Evolutionary conservation across 1,140 invertebrate genomes (phyloP), one percentile per base, ranked within the genome.

Genomic region (Brachionus angularis): DNA sequence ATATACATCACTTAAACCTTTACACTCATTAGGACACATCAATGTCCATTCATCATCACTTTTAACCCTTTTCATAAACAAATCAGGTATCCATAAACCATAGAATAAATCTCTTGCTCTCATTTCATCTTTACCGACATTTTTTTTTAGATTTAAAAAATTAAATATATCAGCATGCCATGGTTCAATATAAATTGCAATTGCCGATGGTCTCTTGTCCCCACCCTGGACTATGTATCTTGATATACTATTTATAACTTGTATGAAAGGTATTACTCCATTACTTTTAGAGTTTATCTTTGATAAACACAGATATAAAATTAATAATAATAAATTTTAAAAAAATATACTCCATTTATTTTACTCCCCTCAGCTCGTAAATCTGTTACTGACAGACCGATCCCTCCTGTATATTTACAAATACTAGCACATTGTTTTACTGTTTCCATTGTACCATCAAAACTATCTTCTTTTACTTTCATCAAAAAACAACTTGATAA

Each of bases 131-230:
- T 91, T 91, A 36, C 92, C 93, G 49, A 89, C 73, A 79, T 98
- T 97, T 77, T 95, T 96, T 74, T 89, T 91, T 33, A 96, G 82
- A 78, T 96, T 90, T 46, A 97, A 80, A 82, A 96, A 98, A 71
- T 95, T 91, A 80, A 96, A 95, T 53, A 99, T 85, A 81, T 98
- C 95, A 0, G 93, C 88, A 83, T 99, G 96, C 96, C 96, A 99
- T 2, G 96, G 96, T 80, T 99, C 96, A 21, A 99, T 77, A 78
- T 98, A 99, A 72, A 99, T 89, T 14, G 96, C 93, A 85, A 97
- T 96, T 14, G 95, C 93, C 33, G 95, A 94, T n/a, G 95, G 93
- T 74, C 94, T 27, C 82, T 98, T 98, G 77, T 96, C 97, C 23
- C 94, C 95, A 31, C 95, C 94, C 84, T 99, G 96, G 82, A 97